Evolutionary conservation across 1,140 invertebrate genomes (phyloP).

Genomic region (Bombus difficillimus): DNA sequence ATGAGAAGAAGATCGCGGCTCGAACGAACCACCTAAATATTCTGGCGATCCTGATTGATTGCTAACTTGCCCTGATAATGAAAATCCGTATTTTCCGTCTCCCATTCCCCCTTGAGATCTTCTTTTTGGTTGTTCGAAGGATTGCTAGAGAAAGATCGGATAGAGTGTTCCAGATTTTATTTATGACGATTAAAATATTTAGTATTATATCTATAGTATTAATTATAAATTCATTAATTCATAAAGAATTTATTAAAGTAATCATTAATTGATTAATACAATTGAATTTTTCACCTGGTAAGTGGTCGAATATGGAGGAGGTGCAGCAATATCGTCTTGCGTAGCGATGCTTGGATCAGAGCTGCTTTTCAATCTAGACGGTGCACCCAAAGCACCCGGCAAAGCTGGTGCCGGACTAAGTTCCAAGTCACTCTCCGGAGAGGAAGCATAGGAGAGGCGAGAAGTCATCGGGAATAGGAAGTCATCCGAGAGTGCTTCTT

Average conservation of each 20-base stretch:
- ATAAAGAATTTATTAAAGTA: neutral
- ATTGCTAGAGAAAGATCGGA: conserved; percentile 56
- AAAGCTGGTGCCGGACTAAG: conserved; percentile 89
- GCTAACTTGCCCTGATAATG: conserved; percentile 73
- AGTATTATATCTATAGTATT: neutral
- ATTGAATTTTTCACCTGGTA: conserved; percentile 80
- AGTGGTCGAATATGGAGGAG: conserved; percentile 83
- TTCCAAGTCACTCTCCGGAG: conserved; percentile 97
- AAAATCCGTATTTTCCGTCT: conserved; percentile 87
- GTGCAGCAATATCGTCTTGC: conserved; percentile 84
- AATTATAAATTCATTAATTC: neutral
- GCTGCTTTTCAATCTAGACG: conserved; percentile 91
- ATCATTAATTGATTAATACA: neutral
- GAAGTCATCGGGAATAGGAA: conserved; percentile 99
- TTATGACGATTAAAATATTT: neutral
- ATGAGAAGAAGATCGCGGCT: conserved; percentile 82
- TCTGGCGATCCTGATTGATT: conserved; percentile 72
- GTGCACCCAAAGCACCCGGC: conserved; percentile 84
- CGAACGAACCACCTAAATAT: conserved; percentile 71
- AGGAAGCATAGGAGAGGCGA: conserved; percentile 96
- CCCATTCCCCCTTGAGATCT: conserved; percentile 79
- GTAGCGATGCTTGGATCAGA: conserved; percentile 94
- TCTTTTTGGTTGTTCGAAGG: conserved; percentile 77
- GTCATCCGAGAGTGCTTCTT: conserved; percentile 95
- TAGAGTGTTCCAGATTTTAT: neutral